These are phyloP conservation scores for Scatophagus argus DNA, from an alignment of 2,113 vertebrate genomes.

Conservation along the genomic window DNA sequence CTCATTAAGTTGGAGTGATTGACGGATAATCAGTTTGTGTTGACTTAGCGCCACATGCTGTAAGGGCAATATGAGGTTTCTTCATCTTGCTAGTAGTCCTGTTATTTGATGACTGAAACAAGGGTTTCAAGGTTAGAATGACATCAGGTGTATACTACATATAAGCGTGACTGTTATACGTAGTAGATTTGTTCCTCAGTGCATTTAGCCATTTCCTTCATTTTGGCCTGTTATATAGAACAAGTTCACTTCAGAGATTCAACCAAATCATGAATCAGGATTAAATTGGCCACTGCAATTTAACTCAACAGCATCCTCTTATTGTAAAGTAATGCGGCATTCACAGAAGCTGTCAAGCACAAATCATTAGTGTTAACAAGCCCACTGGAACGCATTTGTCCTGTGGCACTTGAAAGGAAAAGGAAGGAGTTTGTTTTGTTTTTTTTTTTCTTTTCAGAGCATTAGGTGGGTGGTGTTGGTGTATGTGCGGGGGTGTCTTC, in stretches of 20 bases:
- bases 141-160: too few species aligned
- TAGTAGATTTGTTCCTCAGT: background rate
- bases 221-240: background rate
- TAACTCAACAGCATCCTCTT: background rate
- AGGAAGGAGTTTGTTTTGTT: slow-evolving; percentile 45
- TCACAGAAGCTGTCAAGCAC: slow-evolving; percentile 27
- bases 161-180: background rate
- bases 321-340: background rate
- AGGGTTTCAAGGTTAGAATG: slow-evolving; percentile 51
- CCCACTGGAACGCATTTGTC: slow-evolving; percentile 36
- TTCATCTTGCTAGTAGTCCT: slow-evolving; percentile 36
- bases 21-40: slow-evolving; percentile 78
- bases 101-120: slow-evolving; percentile 38
- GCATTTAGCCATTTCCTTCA: background rate
- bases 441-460: slow-evolving; percentile 47
- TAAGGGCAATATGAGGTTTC: slow-evolving; percentile 59
- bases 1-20: slow-evolving; percentile 79
- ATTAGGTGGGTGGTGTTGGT: slow-evolving; percentile 25
- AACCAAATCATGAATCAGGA: background rate
- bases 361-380: slow-evolving; percentile 50
- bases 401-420: slow-evolving; percentile 45
- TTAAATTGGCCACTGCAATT: slow-evolving; percentile 7
- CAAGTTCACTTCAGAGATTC: background rate
- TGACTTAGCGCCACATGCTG: slow-evolving; percentile 66
- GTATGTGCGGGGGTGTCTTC: slow-evolving; percentile 46